Conservation (phyloP, 2,797 vertebrate genomes). For the Trematomus bernacchii region DNA sequence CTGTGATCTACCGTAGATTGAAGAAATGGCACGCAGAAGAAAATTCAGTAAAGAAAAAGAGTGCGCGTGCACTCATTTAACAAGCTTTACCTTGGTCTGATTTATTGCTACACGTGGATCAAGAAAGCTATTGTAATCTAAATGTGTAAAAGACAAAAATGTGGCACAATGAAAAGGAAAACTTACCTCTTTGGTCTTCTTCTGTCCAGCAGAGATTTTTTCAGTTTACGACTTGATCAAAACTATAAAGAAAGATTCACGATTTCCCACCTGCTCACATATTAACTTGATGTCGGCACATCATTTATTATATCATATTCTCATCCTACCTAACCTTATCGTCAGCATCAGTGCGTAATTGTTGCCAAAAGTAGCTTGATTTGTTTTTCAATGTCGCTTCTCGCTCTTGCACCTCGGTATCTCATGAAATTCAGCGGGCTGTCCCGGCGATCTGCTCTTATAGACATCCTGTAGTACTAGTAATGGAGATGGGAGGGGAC, state of each 20-base stretch:
- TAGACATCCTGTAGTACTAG: conserved; percentile 88
- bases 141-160: not conserved
- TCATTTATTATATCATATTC: not conserved
- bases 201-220: conserved; percentile 34
- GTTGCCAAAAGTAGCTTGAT: conserved; percentile 13
- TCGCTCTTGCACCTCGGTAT: conserved; percentile 60
- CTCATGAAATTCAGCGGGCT: conserved; percentile 82
- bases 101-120: conserved; percentile 24
- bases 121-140: not conserved
- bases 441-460: conserved; percentile 86
- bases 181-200: conserved; percentile 61
- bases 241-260: conserved; percentile 33
- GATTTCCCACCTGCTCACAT: conserved; percentile 22
- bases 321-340: conserved; percentile 14
- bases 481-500: conserved; percentile 82
- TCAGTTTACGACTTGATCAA: conserved; percentile 46
- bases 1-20: conserved; percentile 79
- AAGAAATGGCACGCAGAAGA: conserved; percentile 65
- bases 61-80: conserved; percentile 20
- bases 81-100: not conserved
- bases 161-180: not conserved
- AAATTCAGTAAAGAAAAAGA: conserved; percentile 14
- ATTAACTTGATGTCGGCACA: conserved; percentile 11
- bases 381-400: conserved; percentile 51
- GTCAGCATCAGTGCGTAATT: conserved; percentile 8